These are phyloP conservation scores for Trogon surrucura DNA, from an alignment of 2,113 vertebrate genomes.

Conservation along the genomic window DNA sequence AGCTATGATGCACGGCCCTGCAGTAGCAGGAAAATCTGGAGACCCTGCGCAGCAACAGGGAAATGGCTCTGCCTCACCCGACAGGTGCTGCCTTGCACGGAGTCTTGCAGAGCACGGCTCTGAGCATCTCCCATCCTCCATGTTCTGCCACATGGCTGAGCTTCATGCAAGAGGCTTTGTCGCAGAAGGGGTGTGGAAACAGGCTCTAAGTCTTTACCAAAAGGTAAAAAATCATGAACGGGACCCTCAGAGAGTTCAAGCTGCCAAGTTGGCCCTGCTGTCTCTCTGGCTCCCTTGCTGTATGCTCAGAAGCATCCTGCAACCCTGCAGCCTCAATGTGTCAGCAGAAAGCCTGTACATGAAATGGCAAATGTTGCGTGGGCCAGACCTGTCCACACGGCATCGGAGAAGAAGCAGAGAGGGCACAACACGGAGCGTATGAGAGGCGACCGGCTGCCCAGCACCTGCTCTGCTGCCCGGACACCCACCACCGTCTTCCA, in stretches of 20 bases:
- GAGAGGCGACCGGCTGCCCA: neutral
- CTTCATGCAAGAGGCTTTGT: neutral
- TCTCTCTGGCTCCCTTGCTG: neutral
- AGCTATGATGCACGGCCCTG: neutral
- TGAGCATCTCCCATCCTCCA: neutral
- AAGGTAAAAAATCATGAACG: neutral
- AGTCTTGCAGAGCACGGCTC: neutral
- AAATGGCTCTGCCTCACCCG: neutral
- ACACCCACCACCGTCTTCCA: neutral
- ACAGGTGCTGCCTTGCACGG: neutral
- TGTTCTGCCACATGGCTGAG: neutral
- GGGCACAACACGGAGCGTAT: rapidly evolving
- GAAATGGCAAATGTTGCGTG: neutral
- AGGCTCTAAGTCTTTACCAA: neutral
- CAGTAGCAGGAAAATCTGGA: neutral
- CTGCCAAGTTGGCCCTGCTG: rapidly evolving
- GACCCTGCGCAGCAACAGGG: neutral
- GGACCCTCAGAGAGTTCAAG: neutral
- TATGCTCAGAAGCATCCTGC: neutral
- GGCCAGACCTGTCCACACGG: neutral
- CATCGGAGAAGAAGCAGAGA: neutral
- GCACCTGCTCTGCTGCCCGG: rapidly evolving
- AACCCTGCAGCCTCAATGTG: neutral
- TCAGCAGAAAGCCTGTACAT: neutral
- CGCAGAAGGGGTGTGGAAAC: neutral